phyloP scores from a whole-genome alignment of 2,113 vertebrate genomes.

The Nyctibius bracteatus region DNA sequence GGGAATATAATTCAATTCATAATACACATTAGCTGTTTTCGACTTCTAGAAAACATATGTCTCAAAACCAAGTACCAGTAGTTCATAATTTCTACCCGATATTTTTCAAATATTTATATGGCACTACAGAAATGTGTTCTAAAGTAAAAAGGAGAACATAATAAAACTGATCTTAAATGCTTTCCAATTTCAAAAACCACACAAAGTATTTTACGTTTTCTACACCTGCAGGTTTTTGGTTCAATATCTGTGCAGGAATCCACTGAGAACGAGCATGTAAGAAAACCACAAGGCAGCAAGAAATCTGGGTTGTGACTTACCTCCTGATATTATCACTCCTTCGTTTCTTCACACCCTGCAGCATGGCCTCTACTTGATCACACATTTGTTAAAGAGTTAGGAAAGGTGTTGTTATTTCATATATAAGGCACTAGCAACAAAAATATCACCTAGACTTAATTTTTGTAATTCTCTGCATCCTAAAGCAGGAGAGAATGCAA shows the following conservation, averaged over 20 bases:
- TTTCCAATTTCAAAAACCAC: background rate
- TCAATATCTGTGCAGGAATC: background rate
- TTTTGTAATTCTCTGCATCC: background rate
- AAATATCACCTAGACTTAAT: background rate
- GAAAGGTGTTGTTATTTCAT: background rate
- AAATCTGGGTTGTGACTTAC: background rate
- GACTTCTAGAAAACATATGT: background rate
- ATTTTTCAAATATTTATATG: conserved; percentile 1
- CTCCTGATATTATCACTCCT: background rate
- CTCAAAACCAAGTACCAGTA: background rate
- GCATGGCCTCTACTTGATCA: background rate
- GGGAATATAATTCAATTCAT: background rate
- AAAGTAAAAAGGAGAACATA: background rate
- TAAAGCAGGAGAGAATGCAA: background rate
- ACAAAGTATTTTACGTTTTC: background rate
- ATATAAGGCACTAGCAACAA: background rate
- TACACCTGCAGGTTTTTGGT: background rate
- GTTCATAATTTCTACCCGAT: background rate
- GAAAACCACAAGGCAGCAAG: background rate
- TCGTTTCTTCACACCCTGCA: background rate
- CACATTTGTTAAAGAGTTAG: background rate
- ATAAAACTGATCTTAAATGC: background rate
- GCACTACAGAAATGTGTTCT: background rate
- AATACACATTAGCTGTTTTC: background rate
- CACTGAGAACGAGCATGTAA: background rate